A percentile compares a stretch with the other conserved stretches of the same genome.
Evolutionary conservation across 2,888 invertebrate species (phyloP).

Genomic region (Monopis laevigella): DNA sequence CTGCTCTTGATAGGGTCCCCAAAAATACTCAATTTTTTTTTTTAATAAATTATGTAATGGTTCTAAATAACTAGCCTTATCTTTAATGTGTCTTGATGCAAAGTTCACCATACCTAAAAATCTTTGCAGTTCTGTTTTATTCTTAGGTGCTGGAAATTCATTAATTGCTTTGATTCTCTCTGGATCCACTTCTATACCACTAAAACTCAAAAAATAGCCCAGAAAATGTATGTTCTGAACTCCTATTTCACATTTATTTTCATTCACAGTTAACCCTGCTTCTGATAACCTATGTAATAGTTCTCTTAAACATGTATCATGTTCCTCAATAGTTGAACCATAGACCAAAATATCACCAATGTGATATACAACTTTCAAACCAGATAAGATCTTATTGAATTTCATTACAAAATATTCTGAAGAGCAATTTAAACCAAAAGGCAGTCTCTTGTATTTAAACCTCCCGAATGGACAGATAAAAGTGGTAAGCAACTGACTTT

Average conservation of each 20-base stretch:
- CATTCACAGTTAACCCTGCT: conserved; percentile 16
- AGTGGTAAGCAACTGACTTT: conserved; percentile 15
- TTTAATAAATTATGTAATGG: conserved; percentile 13
- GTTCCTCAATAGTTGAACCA: conserved; percentile 10
- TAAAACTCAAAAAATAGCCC: conserved; percentile 12
- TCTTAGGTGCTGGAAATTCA: conserved; percentile 12
- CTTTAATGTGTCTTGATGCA: conserved; percentile 14
- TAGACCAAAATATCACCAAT: conserved; percentile 16
- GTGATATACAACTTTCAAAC: conserved; percentile 9
- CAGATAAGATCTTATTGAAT: conserved; percentile 14
- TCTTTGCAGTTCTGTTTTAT: conserved; percentile 15
- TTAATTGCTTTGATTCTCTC: conserved; percentile 10
- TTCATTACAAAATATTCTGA: conserved; percentile 17
- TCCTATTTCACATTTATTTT: conserved; percentile 16
- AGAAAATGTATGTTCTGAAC: conserved; percentile 14
- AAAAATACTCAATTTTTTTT: conserved; percentile 5
- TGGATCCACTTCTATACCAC: conserved; percentile 13
- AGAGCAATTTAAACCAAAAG: conserved; percentile 16
- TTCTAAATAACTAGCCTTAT: conserved; percentile 11
- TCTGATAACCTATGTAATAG: conserved; percentile 11
- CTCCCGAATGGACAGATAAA: conserved; percentile 19
- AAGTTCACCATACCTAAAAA: conserved; percentile 17
- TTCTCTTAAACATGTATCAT: conserved; percentile 13
- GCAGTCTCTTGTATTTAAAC: conserved; percentile 17
- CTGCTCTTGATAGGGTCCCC: conserved; percentile 8